Evolutionary conservation across 2,888 invertebrate genomes (phyloP).

Genomic region (Marasmarcha lunaedactyla): DNA sequence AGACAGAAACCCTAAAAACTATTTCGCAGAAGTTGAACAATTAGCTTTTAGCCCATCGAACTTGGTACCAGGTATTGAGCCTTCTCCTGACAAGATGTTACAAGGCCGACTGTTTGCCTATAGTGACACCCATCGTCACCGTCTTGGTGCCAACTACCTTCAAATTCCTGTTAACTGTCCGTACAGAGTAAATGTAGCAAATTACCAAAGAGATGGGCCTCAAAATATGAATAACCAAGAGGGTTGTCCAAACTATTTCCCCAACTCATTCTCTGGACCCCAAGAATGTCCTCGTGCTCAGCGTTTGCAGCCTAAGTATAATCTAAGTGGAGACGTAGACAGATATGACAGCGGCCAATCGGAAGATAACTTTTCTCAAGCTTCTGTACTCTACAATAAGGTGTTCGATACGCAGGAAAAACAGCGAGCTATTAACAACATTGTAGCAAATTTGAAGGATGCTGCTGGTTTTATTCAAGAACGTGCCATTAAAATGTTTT

Average conservation of each 20-base stretch:
- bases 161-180: conserved; percentile 98
- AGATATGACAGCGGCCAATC: conserved; percentile 82
- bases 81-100: conserved; percentile 95
- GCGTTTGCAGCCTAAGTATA: conserved; percentile 68
- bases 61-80: conserved; percentile 91
- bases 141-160: conserved; percentile 92
- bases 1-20: conserved; percentile 91
- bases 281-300: conserved; percentile 76
- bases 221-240: conserved; percentile 84
- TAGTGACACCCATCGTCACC: conserved; percentile 86
- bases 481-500: conserved; percentile 86
- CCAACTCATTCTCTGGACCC: conserved; percentile 95
- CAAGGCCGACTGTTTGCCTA: conserved; percentile 90
- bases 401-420: conserved; percentile 82
- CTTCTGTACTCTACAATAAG: conserved; percentile 82
- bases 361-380: conserved; percentile 93
- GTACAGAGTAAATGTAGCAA: conserved; percentile 74
- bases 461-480: conserved; percentile 90
- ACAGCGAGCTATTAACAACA: conserved; percentile 80
- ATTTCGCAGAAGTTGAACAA: conserved; percentile 95
- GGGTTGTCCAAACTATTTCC: conserved; percentile 94
- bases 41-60: conserved; percentile 92
- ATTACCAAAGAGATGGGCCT: conserved; percentile 93
- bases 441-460: conserved; percentile 80
- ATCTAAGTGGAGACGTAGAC: conserved; percentile 79